Base-by-base conservation (phyloP, 2,113 vertebrate species). In the Triplophysa rosa region DNA sequence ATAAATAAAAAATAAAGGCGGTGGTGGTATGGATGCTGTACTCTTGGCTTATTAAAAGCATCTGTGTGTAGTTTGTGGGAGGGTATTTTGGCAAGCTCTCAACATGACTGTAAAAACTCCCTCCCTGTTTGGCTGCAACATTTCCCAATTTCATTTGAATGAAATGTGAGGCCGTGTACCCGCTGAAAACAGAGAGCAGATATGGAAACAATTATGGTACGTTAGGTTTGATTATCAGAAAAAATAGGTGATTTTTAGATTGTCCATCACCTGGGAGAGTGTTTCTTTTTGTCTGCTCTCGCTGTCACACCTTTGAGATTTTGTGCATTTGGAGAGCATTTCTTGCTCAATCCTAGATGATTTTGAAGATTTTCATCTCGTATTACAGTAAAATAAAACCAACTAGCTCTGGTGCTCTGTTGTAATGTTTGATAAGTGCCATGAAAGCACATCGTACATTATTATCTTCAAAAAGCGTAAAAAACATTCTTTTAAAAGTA, bases 31-130 rank as follows among this genome's bases (percentile, higher is more conserved):
- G 67, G 84, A 61, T 26, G 42, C 64, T 66, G 80, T 75, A 71
- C 63, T 58, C 26, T 71, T 10, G 68, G 8, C 63, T 84, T 84
- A 88, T 85, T 88, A 67, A 66, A 88, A 88, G 82, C 85, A 87
- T 84, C 80, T 88, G 85, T 85, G 68, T 49, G 68, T 83, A 79
- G 67, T 80, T 85, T 79, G 77, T 74, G 70, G 80, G 74, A 82
- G 80, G 80, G 82, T 75, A 69, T 79, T 66, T 76, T 85, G 73
- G 82, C 85, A 78, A 59, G 47, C 24, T 79, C 63, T 82, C 80
- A 47, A 71, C 69, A 74, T 67, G 56, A 52, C 78, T 82, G 81
- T 86, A 71, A 72, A 86, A 82, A 52, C 80, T 77, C 66, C 66
- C 66, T 77, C 62, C 64, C 76, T 61, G 45, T 82, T 87, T 70